These are phyloP conservation scores for Maniola jurtina DNA, from an alignment of 1,140 invertebrate genomes.

Conservation along the genomic window DNA sequence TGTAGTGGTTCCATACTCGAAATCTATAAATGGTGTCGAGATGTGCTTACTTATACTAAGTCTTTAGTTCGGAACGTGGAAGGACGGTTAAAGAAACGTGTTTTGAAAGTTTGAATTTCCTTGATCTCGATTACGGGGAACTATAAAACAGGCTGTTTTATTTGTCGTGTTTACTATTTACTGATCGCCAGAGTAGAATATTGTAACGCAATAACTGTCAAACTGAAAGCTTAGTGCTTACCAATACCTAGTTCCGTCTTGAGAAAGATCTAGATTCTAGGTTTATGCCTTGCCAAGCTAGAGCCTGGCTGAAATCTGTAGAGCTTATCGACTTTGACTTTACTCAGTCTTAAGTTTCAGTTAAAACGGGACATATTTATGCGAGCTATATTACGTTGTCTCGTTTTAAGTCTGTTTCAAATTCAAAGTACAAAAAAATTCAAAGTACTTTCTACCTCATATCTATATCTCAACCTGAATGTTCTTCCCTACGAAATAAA, in stretches of 20 bases:
- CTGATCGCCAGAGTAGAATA: neutral
- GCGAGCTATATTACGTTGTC: too few species aligned
- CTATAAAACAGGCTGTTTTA: slow-evolving; percentile 12
- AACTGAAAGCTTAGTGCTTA: neutral
- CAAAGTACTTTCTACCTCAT: too few species aligned
- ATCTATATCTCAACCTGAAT: too few species aligned
- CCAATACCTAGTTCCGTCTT: neutral
- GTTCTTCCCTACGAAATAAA: too few species aligned
- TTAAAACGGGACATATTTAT: too few species aligned
- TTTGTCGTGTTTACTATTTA: slow-evolving; percentile 17
- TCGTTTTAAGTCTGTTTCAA: too few species aligned
- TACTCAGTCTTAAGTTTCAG: too few species aligned
- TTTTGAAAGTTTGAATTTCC: slow-evolving; percentile 30
- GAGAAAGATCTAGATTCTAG: neutral
- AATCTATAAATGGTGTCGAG: neutral
- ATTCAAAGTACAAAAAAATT: too few species aligned
- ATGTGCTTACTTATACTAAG: neutral
- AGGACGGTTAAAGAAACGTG: slow-evolving; percentile 25
- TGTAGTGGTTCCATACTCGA: too few species aligned
- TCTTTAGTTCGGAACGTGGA: slow-evolving; percentile 17
- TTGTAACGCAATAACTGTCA: neutral
- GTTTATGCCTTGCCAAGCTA: too few species aligned
- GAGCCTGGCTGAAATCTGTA: too few species aligned
- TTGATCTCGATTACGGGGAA: slow-evolving; percentile 20
- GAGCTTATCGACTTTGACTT: too few species aligned